Evolutionary conservation across 2,797 vertebrate genomes (phyloP), one percentile per base, ranked within the genome.

Genomic region (Heliangelus exortis): DNA sequence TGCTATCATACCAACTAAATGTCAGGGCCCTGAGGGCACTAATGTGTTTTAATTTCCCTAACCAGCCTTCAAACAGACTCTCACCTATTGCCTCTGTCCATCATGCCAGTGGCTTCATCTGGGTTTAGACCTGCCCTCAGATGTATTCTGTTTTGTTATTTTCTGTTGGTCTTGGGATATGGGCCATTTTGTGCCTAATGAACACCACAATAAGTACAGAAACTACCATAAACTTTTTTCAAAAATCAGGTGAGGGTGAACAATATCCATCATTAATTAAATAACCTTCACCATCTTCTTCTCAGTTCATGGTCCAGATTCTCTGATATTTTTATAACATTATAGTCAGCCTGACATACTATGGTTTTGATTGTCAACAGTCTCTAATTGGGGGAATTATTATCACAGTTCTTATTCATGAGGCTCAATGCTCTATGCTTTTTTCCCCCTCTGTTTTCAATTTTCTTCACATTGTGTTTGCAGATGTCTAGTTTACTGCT

Each of bases 331-430:
- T 43, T 4, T 11, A 19, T n/a, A 91, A 62, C 10, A 65, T 73
- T 85, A 36, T 19, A 48, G 36, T 48, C 71, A 89, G 81, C 15
- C 11, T 94, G 86, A 68, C 36, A 71, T 79, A 88, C 15, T 3
- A 48, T 51, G 18, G 39, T 91, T 94, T 93, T 92, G 75, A 83
- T 73, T 91, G 41, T 84, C 54, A 92, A 53, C 17, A 75, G 23
- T 81, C 83, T 85, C 41, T 96, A 94, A 95, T 67, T 89, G 84
- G 33, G 54, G 81, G 20, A 91, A 96, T 76, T 92, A 76, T 85
- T 90, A 69, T 68, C 65, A 19, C 19, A 72, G 19, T 69, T 91
- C 67, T 67, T 77, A 39, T 89, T 34, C 72, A 81, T 51, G 94
- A 71, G 29, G 39, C 8, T 89, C 41, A 87, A 16, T 78, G 41